Evolutionary conservation across 1,140 invertebrate species (phyloP), one percentile per base, ranked within the genome.

Genomic region (Brachionus koreanus): DNA sequence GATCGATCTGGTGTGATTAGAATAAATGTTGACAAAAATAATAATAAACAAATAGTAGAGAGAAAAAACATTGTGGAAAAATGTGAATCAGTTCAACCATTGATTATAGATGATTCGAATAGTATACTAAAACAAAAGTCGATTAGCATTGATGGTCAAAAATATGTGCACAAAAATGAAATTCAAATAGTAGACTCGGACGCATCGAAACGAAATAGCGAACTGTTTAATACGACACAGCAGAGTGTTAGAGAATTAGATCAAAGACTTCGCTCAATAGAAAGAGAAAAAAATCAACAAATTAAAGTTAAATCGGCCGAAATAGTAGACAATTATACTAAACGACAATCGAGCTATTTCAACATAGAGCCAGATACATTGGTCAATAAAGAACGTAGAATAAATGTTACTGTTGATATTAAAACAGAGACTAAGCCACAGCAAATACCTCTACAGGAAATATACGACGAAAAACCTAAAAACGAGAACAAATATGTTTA

Each of bases 11-110:
- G 69, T 16, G 25, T 74, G 1, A 16, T 74, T 5, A 6, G 49
- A 23, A 57, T 79, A 19, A 25, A 61, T n/a, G 76, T 65, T 2
- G 76, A 79, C 49, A 79, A 65, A 37, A 79, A 79, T 37, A 57
- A 57, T 13, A 79, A 65, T 37, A 65, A 37, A 57, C 12, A 6
- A 6, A 65, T 61, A 37, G 35, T 35, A 12, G 76, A 79, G 76
- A 39, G 76, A 29, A 57, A 65, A 12, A 79, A 49, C 3, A 35
- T 35, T 0, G 46, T 39, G 10, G 75, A 79, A 42, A 39, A 16
- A n/a, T 35, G 33, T 13, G 76, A 57, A 16, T 1, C 7, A 9
- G 29, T 65, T 33, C 76, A 79, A 61, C 52, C 76, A 12, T 43
- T 79, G 39, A 16, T 79, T 0, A 79, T 79, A 3, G 76, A 79